Conservation (phyloP, 2,113 vertebrate species). For the Rattus rattus region DNA sequence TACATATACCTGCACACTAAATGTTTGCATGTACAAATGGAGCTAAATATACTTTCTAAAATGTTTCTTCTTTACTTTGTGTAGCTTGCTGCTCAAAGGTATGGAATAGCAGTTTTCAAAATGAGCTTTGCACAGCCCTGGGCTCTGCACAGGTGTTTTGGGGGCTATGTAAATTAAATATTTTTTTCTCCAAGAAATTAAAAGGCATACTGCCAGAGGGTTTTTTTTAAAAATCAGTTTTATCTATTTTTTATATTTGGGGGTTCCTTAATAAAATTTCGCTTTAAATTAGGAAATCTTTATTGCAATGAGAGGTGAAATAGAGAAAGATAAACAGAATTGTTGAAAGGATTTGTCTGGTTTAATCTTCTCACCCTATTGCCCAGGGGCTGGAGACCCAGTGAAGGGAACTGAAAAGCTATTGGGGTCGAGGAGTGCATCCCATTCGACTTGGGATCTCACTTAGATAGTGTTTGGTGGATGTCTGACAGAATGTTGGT, state of each 20-base stretch:
- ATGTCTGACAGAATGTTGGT: fast-evolving
- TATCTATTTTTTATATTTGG: conserved; percentile 7
- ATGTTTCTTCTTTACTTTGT: conserved; percentile 1
- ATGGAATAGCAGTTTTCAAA: background rate
- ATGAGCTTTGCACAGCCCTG: background rate
- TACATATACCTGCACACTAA: background rate
- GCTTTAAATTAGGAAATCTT: conserved; percentile 19
- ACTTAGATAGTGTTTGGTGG: background rate
- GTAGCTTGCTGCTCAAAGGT: background rate
- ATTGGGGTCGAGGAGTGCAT: fast-evolving
- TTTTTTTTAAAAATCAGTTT: background rate
- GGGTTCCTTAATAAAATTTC: background rate
- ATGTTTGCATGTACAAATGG: background rate
- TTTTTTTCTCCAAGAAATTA: conserved; percentile 62
- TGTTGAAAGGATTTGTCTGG: background rate
- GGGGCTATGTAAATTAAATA: conserved; percentile 38
- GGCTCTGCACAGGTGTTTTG: background rate
- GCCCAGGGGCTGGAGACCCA: background rate
- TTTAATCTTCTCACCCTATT: background rate
- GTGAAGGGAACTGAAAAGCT: background rate
- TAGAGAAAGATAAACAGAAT: background rate
- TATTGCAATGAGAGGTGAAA: background rate
- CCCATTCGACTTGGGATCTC: background rate
- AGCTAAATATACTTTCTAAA: background rate
- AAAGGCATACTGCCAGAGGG: background rate